These are phyloP conservation scores for Momotus momota DNA, from an alignment of 2,797 vertebrate genomes.

Conservation along the genomic window DNA sequence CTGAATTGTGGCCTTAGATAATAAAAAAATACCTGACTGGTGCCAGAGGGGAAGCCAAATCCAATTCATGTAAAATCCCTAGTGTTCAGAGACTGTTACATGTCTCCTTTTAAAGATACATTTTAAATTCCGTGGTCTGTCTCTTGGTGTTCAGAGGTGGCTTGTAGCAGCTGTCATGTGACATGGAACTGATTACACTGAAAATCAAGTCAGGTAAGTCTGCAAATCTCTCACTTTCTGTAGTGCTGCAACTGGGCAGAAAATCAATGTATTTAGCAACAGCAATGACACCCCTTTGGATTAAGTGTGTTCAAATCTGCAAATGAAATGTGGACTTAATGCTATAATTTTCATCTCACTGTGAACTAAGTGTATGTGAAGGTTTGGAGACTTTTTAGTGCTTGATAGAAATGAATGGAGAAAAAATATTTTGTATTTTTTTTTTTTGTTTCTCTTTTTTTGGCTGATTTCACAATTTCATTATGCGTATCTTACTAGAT, in stretches of 20 bases:
- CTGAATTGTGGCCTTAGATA: neutral
- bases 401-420: neutral
- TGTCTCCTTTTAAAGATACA: neutral
- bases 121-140: slow-evolving; percentile 1
- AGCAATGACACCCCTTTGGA: neutral
- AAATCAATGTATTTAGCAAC: slow-evolving; percentile 39
- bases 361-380: neutral
- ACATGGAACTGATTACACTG: neutral
- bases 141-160: neutral
- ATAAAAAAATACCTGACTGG: neutral
- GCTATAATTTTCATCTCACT: neutral
- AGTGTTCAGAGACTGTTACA: neutral
- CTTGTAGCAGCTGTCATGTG: neutral
- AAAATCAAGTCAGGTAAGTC: slow-evolving; percentile 37
- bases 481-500: neutral
- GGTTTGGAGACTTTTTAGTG: neutral
- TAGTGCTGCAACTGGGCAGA: slow-evolving; percentile 25
- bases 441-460: neutral
- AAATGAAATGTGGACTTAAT: neutral
- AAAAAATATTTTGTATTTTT: accelerated
- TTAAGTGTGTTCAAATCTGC: neutral
- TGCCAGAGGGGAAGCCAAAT: neutral
- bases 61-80: neutral
- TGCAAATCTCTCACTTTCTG: slow-evolving; percentile 16
- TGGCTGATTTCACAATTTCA: neutral